Conservation (phyloP, 2,113 vertebrate genomes). For the Eurypyga helias region DNA sequence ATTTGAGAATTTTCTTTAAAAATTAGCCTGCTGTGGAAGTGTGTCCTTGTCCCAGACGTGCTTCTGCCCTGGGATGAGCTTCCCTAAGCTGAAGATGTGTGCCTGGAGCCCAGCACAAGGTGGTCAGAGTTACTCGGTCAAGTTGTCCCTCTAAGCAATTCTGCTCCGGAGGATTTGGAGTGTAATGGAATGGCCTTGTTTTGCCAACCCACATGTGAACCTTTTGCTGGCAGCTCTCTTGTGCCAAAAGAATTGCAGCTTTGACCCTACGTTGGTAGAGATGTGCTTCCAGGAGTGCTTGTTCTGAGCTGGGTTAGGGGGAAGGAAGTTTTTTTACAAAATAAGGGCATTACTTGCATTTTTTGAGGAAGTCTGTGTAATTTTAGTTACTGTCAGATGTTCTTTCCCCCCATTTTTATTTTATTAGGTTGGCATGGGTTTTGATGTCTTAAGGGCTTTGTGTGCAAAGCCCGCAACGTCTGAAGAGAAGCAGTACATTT, state of each 20-base stretch:
- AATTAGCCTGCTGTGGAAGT: background rate
- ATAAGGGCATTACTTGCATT: background rate
- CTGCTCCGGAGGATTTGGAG: background rate
- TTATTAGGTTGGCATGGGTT: background rate
- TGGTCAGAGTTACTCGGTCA: background rate
- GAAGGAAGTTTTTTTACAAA: background rate
- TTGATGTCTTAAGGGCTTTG: background rate
- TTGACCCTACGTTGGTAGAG: rapidly evolving
- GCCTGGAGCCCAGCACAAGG: background rate
- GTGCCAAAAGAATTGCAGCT: background rate
- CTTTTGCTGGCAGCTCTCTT: background rate
- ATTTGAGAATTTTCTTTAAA: background rate
- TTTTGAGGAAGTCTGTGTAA: background rate
- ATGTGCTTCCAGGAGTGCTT: background rate
- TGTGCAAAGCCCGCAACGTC: background rate
- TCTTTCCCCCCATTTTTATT: background rate
- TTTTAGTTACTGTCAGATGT: background rate
- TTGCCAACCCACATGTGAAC: background rate
- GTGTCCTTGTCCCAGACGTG: background rate
- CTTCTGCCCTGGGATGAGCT: background rate
- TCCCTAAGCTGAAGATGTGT: background rate
- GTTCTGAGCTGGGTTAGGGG: rapidly evolving
- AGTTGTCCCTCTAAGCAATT: rapidly evolving
- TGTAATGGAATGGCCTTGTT: rapidly evolving
- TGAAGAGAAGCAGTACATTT: background rate